phyloP scores from a whole-genome alignment of 2,113 vertebrate genomes.

The Chionis minor region DNA sequence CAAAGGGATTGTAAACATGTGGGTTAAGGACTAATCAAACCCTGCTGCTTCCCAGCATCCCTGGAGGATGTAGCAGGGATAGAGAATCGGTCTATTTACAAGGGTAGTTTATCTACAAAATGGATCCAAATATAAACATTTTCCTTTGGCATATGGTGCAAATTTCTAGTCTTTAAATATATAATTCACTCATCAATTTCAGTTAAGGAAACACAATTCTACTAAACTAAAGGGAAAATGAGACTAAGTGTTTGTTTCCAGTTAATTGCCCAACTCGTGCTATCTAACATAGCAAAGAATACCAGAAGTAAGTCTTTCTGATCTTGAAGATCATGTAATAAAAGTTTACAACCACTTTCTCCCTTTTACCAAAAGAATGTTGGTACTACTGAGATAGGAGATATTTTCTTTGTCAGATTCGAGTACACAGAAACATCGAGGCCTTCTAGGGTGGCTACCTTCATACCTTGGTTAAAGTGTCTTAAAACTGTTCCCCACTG shows the following conservation, averaged over 20 bases:
- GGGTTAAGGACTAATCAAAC: background rate
- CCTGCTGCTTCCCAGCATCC: background rate
- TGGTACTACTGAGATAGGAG: background rate
- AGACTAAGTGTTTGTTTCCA: background rate
- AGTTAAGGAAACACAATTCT: background rate
- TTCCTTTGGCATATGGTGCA: background rate
- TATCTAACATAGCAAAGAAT: background rate
- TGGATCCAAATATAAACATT: background rate
- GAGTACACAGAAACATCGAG: background rate
- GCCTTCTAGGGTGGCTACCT: background rate
- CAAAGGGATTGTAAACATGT: background rate
- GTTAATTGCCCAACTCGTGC: background rate
- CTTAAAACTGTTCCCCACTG: background rate
- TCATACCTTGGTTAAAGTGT: background rate
- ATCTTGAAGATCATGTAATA: background rate
- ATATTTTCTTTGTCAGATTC: background rate
- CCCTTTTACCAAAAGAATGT: background rate
- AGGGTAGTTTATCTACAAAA: background rate
- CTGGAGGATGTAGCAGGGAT: background rate
- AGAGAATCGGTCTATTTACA: background rate
- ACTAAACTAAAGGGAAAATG: background rate
- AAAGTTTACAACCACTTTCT: background rate
- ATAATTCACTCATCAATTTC: background rate
- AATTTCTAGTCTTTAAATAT: background rate
- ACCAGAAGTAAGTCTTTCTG: background rate